Percentiles rank a stretch among this genome's conserved stretches.
These are phyloP conservation scores for Drosophila greeni DNA, from an alignment of 2,888 invertebrate species.

Conservation along the genomic window DNA sequence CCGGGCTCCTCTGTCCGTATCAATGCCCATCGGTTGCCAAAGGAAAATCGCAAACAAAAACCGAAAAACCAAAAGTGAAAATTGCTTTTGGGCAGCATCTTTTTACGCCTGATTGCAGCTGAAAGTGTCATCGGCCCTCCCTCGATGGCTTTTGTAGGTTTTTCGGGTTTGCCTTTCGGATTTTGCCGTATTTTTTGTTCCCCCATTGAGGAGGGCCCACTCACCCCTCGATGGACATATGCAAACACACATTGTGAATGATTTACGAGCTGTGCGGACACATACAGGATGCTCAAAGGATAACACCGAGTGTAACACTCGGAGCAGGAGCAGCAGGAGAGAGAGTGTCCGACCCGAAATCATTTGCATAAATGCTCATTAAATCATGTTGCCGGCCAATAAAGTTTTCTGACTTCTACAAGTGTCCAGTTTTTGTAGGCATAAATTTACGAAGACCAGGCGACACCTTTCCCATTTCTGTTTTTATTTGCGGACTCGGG, in stretches of 20 bases:
- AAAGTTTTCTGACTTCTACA: constrained; percentile 32
- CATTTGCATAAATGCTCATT: constrained; percentile 70
- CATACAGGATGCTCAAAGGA: constrained; percentile 44
- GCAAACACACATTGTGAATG: constrained; percentile 50
- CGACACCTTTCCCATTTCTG: constrained; percentile 26
- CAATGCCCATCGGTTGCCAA: constrained; percentile 17
- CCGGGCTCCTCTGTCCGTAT: constrained; percentile 11
- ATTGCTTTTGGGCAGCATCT: constrained; percentile 67
- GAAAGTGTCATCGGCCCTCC: constrained; percentile 47
- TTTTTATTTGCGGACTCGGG: constrained; percentile 9
- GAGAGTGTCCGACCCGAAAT: constrained; percentile 18
- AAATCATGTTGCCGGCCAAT: constrained; percentile 60
- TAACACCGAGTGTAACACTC: constrained; percentile 34
- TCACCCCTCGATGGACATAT: constrained; percentile 34
- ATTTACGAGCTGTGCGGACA: constrained; percentile 55
- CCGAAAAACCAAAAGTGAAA: constrained; percentile 58
- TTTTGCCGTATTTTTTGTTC: constrained; percentile 17
- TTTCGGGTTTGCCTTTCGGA: constrained; percentile 13
- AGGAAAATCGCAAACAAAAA: constrained; percentile 45
- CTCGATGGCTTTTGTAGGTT: constrained; percentile 30
- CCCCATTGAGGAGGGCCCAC: constrained; percentile 36
- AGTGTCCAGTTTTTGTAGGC: constrained; percentile 41
- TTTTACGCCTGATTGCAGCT: constrained; percentile 70
- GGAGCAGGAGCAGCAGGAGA: constrained; percentile 30
- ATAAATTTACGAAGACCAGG: constrained; percentile 8